Percentiles rank a stretch among this genome's conserved stretches.
phyloP scores from a whole-genome alignment of 2,888 invertebrate genomes.

The Aporophyla nigra region DNA sequence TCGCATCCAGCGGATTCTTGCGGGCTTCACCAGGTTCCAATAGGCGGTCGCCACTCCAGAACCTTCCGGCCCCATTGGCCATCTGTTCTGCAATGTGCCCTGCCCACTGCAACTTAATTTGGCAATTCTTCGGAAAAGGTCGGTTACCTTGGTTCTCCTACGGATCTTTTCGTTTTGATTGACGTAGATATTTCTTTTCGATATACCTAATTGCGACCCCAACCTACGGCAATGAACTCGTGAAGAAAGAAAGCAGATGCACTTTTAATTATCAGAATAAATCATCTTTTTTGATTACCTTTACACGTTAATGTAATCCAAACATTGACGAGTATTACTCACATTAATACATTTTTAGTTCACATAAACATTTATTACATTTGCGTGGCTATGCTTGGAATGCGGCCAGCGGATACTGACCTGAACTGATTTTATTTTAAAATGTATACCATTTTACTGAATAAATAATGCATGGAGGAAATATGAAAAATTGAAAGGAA shows the following conservation, averaged over 20 bases:
- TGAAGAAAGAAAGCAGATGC: too few relatives aligned
- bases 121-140: too few relatives aligned
- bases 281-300: background rate
- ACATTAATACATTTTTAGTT: conserved; percentile 44
- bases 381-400: conserved; percentile 55
- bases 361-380: conserved; percentile 57
- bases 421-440: conserved; percentile 19
- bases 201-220: background rate
- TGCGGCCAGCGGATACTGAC: conserved; percentile 52
- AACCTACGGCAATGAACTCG: background rate
- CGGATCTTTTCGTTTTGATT: too few relatives aligned
- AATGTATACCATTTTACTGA: conserved; percentile 21
- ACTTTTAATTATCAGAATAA: too few relatives aligned
- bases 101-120: too few relatives aligned
- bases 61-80: too few relatives aligned
- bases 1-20: too few relatives aligned
- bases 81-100: too few relatives aligned
- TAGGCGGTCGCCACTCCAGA: too few relatives aligned
- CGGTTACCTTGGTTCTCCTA: too few relatives aligned
- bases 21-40: too few relatives aligned
- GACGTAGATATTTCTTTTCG: background rate
- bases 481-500: background rate
- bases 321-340: conserved; percentile 29
- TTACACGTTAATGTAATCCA: background rate
- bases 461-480: conserved; percentile 11